A percentile compares a stretch with the other conserved stretches of the same genome.
phyloP scores from a whole-genome alignment of 2,888 invertebrate species.

The Leptinotarsa juncta region DNA sequence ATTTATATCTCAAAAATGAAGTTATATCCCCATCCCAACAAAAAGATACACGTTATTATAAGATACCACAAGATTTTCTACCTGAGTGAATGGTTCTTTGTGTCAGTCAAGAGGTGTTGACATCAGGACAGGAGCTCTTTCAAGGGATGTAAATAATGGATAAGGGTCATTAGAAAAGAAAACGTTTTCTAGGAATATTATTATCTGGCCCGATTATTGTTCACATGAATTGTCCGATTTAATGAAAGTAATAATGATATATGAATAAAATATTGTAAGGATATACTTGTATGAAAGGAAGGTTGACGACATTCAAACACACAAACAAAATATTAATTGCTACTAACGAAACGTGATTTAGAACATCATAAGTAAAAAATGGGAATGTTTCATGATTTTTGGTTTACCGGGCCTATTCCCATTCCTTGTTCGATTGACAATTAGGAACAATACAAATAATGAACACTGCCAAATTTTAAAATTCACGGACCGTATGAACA shows the following conservation, averaged over 20 bases:
- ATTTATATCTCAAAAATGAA: conserved; percentile 28
- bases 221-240: not conserved
- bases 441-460: too few relatives aligned
- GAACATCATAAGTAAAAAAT: too few relatives aligned
- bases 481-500: too few relatives aligned
- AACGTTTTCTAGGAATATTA: conserved; percentile 32
- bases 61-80: conserved; percentile 40
- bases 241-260: not conserved
- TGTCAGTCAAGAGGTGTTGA: conserved; percentile 49
- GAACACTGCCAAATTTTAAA: too few relatives aligned
- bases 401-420: too few relatives aligned
- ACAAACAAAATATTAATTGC: too few relatives aligned
- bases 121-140: conserved; percentile 42
- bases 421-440: too few relatives aligned
- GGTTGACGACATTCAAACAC: not conserved
- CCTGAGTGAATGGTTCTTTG: conserved; percentile 38
- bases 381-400: too few relatives aligned
- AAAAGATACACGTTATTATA: conserved; percentile 32
- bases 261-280: not conserved
- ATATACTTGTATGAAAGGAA: not conserved
- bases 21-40: conserved; percentile 26
- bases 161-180: conserved; percentile 42
- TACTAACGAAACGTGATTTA: too few relatives aligned
- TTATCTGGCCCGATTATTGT: conserved; percentile 4
- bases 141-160: conserved; percentile 36